Evolutionary conservation across 2,888 invertebrate species (phyloP), one percentile per base, ranked within the genome.

Genomic region (Papilio protenor): DNA sequence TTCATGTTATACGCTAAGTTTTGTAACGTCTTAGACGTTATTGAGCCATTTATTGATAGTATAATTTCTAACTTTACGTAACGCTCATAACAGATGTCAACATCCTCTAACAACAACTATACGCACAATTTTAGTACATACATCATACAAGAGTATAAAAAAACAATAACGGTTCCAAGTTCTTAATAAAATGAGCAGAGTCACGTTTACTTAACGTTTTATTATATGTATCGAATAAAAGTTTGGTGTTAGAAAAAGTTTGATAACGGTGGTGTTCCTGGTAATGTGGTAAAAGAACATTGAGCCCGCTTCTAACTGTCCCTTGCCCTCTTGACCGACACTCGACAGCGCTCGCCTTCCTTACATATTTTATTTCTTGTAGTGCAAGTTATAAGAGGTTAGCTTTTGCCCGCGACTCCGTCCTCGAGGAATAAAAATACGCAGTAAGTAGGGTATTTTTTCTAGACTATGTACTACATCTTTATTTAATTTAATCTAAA

Each of bases 311-410:
- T 64, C 71, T 72, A 86, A 86, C 85, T 86, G 87, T 87, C 85
- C 81, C 81, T 81, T 85, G 87, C 80, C 87, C 87, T 80, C 85
- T 85, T 86, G 87, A 87, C 86, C 87, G 85, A 87, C 83, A 85
- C 84, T 84, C 80, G 55, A 59, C 64, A 61, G 57, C 61, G 76
- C 66, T 77, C 49, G 76, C 72, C 76, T 78, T 76, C 73, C 75
- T 77, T 74, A 55, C 77, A 78, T 75, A 73, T 73, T 79, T 78
- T 57, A 74, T 75, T 55, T 73, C 72, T 66, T 59, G 75, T 40
- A 77, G 78, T 33, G 11, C 77, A 82, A 83, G 79, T 21, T 2
- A 79, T 40, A 77, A 66, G 77, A 70, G 66, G 5, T n/a, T 40
- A 3, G 52, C 0, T 23, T 78, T 70, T 45, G 12, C 6, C 8